Evolutionary conservation across 1,140 invertebrate species (phyloP).

Genomic region (Pseudomyrmex pallidus): DNA sequence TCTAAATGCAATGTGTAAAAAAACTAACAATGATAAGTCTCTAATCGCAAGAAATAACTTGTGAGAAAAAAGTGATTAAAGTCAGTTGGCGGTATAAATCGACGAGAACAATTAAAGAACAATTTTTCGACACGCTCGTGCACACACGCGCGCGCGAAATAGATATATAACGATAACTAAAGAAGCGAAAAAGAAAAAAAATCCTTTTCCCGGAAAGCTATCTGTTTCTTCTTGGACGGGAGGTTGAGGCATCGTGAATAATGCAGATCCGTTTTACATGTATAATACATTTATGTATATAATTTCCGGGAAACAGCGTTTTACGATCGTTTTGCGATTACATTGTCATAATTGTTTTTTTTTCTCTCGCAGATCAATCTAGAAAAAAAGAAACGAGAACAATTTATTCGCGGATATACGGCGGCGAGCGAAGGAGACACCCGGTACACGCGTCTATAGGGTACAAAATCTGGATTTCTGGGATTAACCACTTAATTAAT

Average conservation of each 20-base stretch:
- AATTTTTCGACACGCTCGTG: too few species aligned
- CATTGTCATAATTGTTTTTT: not conserved
- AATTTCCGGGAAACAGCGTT: constrained; percentile 5
- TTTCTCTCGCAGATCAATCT: not conserved
- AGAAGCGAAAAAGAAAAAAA: not conserved
- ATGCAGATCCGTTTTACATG: not conserved
- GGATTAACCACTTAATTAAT: constrained; percentile 4
- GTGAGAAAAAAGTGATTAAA: too few species aligned
- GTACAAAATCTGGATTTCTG: constrained; percentile 2
- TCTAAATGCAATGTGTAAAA: too few species aligned
- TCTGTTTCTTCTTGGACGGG: constrained; percentile 9
- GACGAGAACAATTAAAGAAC: constrained; percentile 1
- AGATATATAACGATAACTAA: not conserved
- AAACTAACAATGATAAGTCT: too few species aligned
- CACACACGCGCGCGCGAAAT: not conserved
- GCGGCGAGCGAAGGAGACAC: not conserved
- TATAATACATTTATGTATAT: not conserved
- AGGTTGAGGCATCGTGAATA: constrained; percentile 23
- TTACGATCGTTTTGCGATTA: not conserved
- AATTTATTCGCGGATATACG: not conserved
- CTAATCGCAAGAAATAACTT: too few species aligned
- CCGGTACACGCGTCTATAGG: not conserved
- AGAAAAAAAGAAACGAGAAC: too few species aligned
- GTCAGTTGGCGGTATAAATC: too few species aligned
- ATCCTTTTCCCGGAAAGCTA: constrained; percentile 30